phyloP scores from a whole-genome alignment of 1,140 invertebrate species.

The Cotesia typhae region DNA sequence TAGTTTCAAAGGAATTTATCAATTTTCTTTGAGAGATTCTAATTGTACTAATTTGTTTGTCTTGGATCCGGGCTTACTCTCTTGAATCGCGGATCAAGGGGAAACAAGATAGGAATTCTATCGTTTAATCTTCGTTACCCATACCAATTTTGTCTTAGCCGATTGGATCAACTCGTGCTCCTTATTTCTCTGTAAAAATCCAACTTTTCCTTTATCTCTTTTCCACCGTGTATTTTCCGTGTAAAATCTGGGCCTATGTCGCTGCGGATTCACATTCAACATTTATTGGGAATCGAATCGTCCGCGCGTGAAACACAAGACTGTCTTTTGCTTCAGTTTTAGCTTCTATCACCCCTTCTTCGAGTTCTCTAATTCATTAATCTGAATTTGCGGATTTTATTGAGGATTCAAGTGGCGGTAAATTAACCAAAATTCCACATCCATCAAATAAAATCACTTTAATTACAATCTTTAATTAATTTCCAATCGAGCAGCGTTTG shows the following conservation, averaged over 20 bases:
- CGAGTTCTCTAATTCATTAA: conserved; percentile 18
- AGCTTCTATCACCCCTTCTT: too few species aligned
- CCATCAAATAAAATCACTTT: conserved; percentile 16
- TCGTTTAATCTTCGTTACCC: conserved; percentile 62
- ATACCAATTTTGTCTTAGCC: background rate
- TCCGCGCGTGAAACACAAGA: conserved; percentile 11
- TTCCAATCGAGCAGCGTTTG: background rate
- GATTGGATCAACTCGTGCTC: background rate
- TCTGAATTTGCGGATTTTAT: conserved; percentile 15
- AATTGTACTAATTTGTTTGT: conserved; percentile 68
- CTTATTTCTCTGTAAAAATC: background rate
- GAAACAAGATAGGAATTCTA: conserved; percentile 53
- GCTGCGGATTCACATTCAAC: background rate
- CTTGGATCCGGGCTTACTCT: conserved; percentile 42
- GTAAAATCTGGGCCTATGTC: background rate
- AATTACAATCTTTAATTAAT: conserved; percentile 22
- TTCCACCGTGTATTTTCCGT: background rate
- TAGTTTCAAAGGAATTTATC: conserved; percentile 67
- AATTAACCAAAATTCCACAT: conserved; percentile 24
- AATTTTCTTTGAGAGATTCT: conserved; percentile 67
- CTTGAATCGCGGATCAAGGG: conserved; percentile 41
- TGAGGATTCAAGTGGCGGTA: conserved; percentile 21
- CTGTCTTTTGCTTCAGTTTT: too few species aligned
- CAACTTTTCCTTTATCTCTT: background rate
- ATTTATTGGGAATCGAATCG: background rate